A percentile compares a stretch with the other conserved stretches of the same genome.
These are phyloP conservation scores for Propithecus coquereli DNA, from an alignment of 2,113 vertebrate species.

Conservation along the genomic window DNA sequence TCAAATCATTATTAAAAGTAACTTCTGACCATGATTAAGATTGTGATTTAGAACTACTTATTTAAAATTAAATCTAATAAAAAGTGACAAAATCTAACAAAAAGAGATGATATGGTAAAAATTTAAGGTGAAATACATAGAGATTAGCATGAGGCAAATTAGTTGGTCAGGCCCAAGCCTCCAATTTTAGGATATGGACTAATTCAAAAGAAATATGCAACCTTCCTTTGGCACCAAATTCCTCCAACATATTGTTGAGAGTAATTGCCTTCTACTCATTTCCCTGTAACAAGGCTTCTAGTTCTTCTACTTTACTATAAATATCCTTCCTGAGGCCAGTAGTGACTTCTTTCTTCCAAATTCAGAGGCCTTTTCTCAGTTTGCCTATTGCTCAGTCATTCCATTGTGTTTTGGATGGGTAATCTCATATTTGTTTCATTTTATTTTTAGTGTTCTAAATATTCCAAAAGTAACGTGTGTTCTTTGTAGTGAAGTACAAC, in stretches of 20 bases:
- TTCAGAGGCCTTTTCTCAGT: neutral
- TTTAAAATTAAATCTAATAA: neutral
- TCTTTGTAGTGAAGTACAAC: neutral
- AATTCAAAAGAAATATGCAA: neutral
- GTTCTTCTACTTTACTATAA: neutral
- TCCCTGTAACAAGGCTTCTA: neutral
- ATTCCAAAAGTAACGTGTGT: neutral
- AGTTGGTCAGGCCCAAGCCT: neutral
- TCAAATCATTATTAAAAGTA: slow-evolving; percentile 29
- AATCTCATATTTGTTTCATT: neutral
- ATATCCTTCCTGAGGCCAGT: neutral
- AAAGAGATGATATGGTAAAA: neutral
- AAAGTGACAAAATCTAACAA: neutral
- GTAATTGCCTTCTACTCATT: neutral
- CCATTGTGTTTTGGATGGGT: neutral
- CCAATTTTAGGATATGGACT: neutral
- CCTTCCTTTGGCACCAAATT: neutral
- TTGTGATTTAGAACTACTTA: neutral
- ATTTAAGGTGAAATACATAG: neutral
- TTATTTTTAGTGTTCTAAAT: slow-evolving; percentile 20
- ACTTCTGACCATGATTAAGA: neutral
- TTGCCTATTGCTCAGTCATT: neutral
- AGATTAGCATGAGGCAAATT: neutral
- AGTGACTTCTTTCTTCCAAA: neutral
- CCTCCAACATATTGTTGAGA: neutral